Conservation (phyloP, 2,888 invertebrate species). For the Brachylomia viminalis region DNA sequence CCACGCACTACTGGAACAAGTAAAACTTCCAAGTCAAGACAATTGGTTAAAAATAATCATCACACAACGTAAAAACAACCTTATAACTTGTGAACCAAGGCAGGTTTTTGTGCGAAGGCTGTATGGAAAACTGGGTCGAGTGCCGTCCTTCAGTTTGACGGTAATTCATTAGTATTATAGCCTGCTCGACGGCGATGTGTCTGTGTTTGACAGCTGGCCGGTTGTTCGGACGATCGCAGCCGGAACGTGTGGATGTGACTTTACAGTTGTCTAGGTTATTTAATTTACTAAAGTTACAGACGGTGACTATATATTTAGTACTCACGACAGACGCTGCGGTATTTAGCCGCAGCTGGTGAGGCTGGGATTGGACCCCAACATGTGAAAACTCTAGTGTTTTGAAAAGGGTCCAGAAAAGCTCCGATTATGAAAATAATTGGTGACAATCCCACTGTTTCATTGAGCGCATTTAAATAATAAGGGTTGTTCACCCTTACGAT, state of each 20-base stretch:
- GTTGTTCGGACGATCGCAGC: constrained; percentile 29
- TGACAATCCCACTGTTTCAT: background rate
- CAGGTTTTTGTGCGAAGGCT: constrained; percentile 7
- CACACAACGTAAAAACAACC: constrained; percentile 25
- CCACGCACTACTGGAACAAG: constrained; percentile 64
- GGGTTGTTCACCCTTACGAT: background rate
- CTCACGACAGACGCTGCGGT: constrained; percentile 21
- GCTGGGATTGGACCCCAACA: background rate
- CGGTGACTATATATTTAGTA: constrained; percentile 25
- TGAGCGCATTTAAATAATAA: background rate
- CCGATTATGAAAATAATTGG: background rate
- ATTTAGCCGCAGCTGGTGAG: constrained; percentile 23
- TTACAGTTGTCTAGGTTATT: constrained; percentile 30
- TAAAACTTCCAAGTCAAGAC: constrained; percentile 63
- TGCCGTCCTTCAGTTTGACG: constrained; percentile 51
- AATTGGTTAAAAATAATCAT: constrained; percentile 64
- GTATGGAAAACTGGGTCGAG: constrained; percentile 55
- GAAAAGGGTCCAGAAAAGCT: background rate
- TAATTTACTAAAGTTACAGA: constrained; percentile 39
- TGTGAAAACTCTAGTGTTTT: background rate
- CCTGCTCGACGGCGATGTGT: constrained; percentile 53
- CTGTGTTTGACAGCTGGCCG: constrained; percentile 57
- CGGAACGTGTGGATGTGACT: constrained; percentile 49
- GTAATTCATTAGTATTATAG: constrained; percentile 68
- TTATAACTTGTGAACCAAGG: background rate